Evolutionary conservation across 2,888 invertebrate genomes (phyloP), one percentile per base, ranked within the genome.

Genomic region (Plebejus anna): DNA sequence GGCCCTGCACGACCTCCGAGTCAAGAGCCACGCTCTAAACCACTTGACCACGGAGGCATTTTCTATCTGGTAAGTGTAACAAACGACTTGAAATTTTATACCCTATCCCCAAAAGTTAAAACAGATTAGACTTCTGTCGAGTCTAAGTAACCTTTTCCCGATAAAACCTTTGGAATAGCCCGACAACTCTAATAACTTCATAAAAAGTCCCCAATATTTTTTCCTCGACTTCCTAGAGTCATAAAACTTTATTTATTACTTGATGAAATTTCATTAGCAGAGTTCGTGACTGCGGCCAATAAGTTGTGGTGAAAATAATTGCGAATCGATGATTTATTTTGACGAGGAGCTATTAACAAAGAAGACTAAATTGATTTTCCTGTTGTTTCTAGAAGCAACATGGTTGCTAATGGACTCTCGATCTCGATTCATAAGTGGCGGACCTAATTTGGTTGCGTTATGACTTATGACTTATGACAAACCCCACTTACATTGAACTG

Each of bases 211-310:
- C 66, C 66, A 66, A 66, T 66, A 66, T 36, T 66, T 66, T 55
- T 66, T 61, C 32, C 32, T 11, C 16, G 32, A 66, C 66, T 66
- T 66, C 11, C 66, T 32, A 36, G 32, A 36, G 66, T 32, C 66
- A 36, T 66, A 36, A 66, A 66, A 66, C 32, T 66, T 66, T 32
- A 66, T 66, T 66, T 66, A 66, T 66, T 66, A 66, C 66, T 66
- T 66, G 66, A 66, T 66, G 66, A 66, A 66, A 66, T 66, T 36
- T 13, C 66, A 36, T 66, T 66, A 66, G 61, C 28, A 11, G 61
- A 66, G 32, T 66, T 36, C 66, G 66, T 66, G 66, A 32, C 66
- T 36, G 32, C 11, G 32, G 32, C 32, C 66, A 36, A 13, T 66
- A 13, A 13, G 11, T 66, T 32, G 66, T 16, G 66, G 66, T 66